Conservation (phyloP, 2,888 invertebrate genomes). For the Neria commutata region DNA sequence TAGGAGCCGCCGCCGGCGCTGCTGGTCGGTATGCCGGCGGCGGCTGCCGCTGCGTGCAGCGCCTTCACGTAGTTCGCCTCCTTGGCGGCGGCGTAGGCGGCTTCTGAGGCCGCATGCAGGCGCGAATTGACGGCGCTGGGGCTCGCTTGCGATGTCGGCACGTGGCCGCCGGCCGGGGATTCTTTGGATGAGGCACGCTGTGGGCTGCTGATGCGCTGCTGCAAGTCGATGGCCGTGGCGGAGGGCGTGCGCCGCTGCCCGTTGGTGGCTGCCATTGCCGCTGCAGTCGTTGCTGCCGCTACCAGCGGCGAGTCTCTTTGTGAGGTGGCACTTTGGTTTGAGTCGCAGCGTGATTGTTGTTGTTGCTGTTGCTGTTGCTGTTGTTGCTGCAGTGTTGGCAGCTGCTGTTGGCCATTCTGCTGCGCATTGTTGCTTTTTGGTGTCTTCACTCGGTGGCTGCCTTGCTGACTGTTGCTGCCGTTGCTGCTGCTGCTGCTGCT, state of each 20-base stretch:
- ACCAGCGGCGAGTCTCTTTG: constrained; percentile 56
- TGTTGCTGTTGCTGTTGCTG: constrained; percentile 19
- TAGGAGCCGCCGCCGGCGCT: constrained; percentile 56
- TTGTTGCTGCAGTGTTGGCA: constrained; percentile 21
- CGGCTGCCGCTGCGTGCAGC: constrained; percentile 55
- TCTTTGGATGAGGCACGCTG: constrained; percentile 56
- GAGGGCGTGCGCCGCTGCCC: constrained; percentile 22
- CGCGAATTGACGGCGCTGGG: constrained; percentile 50
- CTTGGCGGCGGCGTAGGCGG: constrained; percentile 53
- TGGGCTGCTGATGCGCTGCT: constrained; percentile 41
- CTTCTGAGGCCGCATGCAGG: constrained; percentile 41
- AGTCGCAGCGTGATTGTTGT: constrained; percentile 67
- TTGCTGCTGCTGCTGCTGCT: constrained; percentile 28
- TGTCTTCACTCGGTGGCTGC: constrained; percentile 51
- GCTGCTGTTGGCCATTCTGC: constrained; percentile 20
- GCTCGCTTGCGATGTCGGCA: constrained; percentile 34
- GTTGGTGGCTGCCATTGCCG: constrained; percentile 7
- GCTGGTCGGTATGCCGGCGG: constrained; percentile 28
- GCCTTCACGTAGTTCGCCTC: constrained; percentile 60
- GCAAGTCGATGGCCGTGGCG: not conserved
- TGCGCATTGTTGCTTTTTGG: constrained; percentile 43
- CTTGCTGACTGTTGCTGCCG: constrained; percentile 17
- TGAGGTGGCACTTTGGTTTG: constrained; percentile 75
- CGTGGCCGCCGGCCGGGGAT: constrained; percentile 40
- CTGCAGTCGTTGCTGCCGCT: constrained; percentile 29